Evolutionary conservation across 2,113 vertebrate genomes (phyloP), one percentile per base, ranked within the genome.

Genomic region (Anarrhichthys ocellatus): DNA sequence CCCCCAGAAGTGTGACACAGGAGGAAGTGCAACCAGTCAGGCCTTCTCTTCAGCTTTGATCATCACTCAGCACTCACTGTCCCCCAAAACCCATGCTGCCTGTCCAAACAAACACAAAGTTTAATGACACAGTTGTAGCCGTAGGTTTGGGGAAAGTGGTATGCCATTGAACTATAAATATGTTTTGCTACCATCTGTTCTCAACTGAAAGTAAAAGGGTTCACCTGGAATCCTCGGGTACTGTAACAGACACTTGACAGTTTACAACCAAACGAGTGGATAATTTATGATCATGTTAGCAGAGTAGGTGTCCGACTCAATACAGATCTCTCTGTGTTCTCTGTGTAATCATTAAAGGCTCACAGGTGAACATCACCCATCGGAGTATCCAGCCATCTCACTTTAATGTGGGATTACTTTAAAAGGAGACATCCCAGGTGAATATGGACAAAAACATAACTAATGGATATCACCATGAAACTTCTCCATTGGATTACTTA

Each of bases 11-110:
- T 85, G 74, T 83, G 46, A 76, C 58, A 79, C 10, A 40, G 6
- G 69, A 70, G 80, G 90, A 92, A 89, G 44, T 32, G 2, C 7
- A 9, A 80, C 6, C 3, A 80, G 75, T 79, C 24, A 2, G 7
- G 36, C 29, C 9, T 65, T 81, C 59, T 70, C 13, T 67, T 42
- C 42, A 48, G 22, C 68, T 74, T 44, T 36, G 48, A 50, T 11
- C 54, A 20, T 84, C 68, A 77, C 11, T 79, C 61, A 72, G 6
- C 50, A 52, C 50, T 17, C 46, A 48, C 46, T 17, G 15, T 18
- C 46, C 1, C 1, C 46, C 3, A 15, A 0, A 68, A 67, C 1
- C n/a, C 15, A 67, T 0, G 2, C 14, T 22, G 4, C 11, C 40
- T 76, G 66, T 62, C 15, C 38, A 36, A 73, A 42, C 10, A 27